Evolutionary conservation across 2,797 vertebrate species (phyloP).

Genomic region (Pipistrellus pipistrellus): DNA sequence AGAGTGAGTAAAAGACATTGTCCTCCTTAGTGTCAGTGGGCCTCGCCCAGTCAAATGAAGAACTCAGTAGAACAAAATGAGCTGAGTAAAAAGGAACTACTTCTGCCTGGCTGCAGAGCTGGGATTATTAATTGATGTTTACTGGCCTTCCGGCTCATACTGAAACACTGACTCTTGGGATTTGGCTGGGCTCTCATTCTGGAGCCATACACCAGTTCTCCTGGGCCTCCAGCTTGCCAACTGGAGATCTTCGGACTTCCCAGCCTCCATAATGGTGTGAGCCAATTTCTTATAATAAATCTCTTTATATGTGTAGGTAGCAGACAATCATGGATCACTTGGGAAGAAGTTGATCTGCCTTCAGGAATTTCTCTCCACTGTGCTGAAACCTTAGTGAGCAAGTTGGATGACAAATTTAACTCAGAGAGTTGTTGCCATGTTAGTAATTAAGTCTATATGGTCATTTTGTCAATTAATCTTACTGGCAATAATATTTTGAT

Average conservation of each 20-base stretch:
- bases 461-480: conserved; percentile 19
- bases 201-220: neutral
- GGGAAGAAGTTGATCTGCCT: neutral
- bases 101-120: neutral
- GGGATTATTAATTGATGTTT: neutral
- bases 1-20: neutral
- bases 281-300: neutral
- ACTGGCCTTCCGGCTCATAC: neutral
- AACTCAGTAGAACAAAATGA: neutral
- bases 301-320: neutral
- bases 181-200: neutral
- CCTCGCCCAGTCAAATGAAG: neutral
- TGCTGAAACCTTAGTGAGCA: neutral
- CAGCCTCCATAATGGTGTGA: neutral
- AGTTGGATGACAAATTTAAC: neutral
- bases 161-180: neutral
- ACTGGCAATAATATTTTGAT: conserved; percentile 46
- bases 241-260: neutral
- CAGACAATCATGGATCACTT: neutral
- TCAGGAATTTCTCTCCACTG: neutral
- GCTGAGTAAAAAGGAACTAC: neutral
- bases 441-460: neutral
- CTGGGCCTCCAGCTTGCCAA: neutral
- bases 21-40: neutral
- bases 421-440: neutral